Evolutionary conservation across 2,113 vertebrate genomes (phyloP), one percentile per base, ranked within the genome.

Genomic region (Larimichthys crocea): DNA sequence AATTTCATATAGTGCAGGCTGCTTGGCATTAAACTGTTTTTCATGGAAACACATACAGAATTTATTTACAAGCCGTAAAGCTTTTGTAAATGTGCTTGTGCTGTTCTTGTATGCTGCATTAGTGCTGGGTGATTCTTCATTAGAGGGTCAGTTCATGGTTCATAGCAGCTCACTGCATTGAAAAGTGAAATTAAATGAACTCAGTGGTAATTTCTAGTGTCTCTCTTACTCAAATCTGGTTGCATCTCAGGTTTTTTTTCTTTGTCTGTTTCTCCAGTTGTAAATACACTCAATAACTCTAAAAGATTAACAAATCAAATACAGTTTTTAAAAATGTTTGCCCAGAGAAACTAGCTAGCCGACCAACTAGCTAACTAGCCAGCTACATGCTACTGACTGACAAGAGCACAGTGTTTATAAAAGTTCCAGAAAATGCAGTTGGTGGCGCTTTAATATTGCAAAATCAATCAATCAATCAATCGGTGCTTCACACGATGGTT

Each of bases 1-100:
- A 20, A 81, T 74, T 59, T 76, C 68, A 80, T 66, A 59, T 50
- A 19, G 10, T 78, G 74, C 74, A 74, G 35, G 65, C 61, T 53
- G 24, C 40, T 14, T n/a, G 10, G 26, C 20, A 61, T 64, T 71
- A 59, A 79, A 72, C 35, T 31, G 3, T 16, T 6, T 42, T 67
- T 52, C 55, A 5, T 3, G 8, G 56, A 40, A 69, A 52, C 53
- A 46, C 46, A 48, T 67, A 31, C 17, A 65, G 24, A 46, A 74
- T 64, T 22, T 46, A 74, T 67, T 75, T 24, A 22, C 40, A 50
- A 31, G 55, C 62, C 26, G 2, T 44, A n/a, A 50, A 40, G 40
- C 10, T 2, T 48, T 31, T 46, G 10, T 46, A 60, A 55, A 22
- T 24, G 15, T n/a, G 5, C 42, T 20, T 48, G 11, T 35, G 26